Conservation (phyloP, 2,797 vertebrate species). For the Tinamus major region DNA sequence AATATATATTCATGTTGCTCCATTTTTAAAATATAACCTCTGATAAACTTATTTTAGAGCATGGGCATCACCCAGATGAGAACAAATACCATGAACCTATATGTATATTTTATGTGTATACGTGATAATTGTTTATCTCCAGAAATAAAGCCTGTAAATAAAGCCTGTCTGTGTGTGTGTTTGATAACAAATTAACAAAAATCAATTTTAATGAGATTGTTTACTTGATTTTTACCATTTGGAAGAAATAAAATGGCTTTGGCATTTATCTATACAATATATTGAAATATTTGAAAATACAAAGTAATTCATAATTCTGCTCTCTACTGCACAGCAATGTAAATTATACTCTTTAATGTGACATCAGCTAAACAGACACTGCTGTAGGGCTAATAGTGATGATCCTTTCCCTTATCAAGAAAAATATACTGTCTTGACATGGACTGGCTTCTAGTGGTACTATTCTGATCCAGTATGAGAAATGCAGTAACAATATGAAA, state of each 20-base stretch:
- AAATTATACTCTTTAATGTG: neutral
- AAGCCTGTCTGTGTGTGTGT: too few species aligned
- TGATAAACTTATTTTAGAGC: neutral
- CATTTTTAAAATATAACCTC: neutral
- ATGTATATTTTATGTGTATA: neutral
- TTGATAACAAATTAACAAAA: neutral
- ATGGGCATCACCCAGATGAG: fast-evolving
- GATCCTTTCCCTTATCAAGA: neutral
- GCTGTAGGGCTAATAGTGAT: neutral
- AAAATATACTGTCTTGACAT: neutral
- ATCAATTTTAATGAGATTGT: neutral
- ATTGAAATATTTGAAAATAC: neutral
- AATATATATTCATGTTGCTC: neutral
- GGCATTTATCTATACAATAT: neutral
- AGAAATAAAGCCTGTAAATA: too few species aligned
- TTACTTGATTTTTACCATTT: neutral
- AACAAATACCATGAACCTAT: neutral
- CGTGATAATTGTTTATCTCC: too few species aligned
- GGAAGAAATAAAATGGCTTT: neutral
- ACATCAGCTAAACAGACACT: neutral
- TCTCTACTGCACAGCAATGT: neutral
- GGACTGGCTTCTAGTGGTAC: neutral
- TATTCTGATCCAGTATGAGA: neutral
- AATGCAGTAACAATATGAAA: neutral
- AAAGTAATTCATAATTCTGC: neutral